Evolutionary conservation across 2,113 vertebrate species (phyloP).

Genomic region (Carollia perspicillata): DNA sequence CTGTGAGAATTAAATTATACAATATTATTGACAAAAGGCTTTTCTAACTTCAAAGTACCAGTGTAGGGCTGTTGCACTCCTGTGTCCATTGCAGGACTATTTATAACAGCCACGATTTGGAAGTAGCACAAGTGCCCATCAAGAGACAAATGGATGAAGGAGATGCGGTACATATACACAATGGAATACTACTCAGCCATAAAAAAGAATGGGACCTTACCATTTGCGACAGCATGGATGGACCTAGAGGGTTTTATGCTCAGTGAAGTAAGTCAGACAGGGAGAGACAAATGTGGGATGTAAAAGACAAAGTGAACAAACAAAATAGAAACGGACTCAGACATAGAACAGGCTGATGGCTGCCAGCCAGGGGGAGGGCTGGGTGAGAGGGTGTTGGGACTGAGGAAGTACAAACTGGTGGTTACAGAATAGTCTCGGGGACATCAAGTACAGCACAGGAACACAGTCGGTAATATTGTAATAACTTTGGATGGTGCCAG

Average conservation of each 20-base stretch:
- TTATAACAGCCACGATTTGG: neutral
- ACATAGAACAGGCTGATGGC: too few relatives aligned
- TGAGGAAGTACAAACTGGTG: neutral
- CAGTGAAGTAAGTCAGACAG: neutral
- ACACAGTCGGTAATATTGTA: neutral
- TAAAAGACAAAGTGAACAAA: neutral
- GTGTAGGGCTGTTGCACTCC: neutral
- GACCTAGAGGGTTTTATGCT: neutral
- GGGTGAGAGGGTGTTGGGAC: neutral
- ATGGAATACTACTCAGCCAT: neutral
- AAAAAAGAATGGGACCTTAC: neutral
- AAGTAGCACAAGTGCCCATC: neutral
- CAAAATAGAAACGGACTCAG: neutral
- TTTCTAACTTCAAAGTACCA: neutral
- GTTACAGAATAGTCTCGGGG: neutral
- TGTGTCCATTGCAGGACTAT: neutral
- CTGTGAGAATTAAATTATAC: neutral
- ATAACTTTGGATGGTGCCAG: neutral
- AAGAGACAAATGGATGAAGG: neutral
- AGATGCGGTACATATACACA: neutral
- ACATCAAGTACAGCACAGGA: neutral
- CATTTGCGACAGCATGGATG: neutral
- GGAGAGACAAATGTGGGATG: neutral
- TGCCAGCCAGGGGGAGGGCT: neutral
- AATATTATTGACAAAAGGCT: neutral